A percentile compares a stretch with the other conserved stretches of the same genome.
Conservation (phyloP, 2,113 vertebrate species). For the Diphyllodes magnificus region DNA sequence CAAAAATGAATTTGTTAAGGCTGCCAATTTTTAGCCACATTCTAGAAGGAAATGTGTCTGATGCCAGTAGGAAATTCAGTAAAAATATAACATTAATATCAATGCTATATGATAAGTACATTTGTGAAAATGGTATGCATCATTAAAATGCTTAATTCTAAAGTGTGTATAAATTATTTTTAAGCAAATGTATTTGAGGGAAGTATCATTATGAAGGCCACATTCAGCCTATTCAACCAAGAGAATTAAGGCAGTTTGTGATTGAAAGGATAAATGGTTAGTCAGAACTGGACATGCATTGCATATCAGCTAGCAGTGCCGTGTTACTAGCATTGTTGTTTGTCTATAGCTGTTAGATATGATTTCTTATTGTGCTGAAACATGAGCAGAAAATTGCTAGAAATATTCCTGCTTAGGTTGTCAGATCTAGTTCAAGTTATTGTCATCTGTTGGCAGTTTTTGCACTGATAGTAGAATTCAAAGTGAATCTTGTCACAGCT, state of each 20-base stretch:
- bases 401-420: background rate
- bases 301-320: background rate
- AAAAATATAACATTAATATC: background rate
- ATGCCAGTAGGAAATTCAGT: background rate
- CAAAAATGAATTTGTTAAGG: background rate
- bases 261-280: background rate
- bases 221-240: background rate
- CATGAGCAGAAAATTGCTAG: background rate
- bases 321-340: background rate
- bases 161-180: background rate
- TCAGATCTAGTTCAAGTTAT: background rate
- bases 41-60: background rate
- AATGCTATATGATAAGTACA: background rate
- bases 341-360: background rate
- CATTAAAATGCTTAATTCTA: slow-evolving; percentile 1
- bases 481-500: background rate
- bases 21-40: background rate
- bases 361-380: background rate
- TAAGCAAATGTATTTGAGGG: background rate
- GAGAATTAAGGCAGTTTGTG: background rate
- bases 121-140: background rate
- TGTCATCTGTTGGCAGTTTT: background rate
- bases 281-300: background rate
- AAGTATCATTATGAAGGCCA: background rate
- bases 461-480: background rate